Evolutionary conservation across 2,797 vertebrate genomes (phyloP).

Genomic region (Pseudomugil tenellus): DNA sequence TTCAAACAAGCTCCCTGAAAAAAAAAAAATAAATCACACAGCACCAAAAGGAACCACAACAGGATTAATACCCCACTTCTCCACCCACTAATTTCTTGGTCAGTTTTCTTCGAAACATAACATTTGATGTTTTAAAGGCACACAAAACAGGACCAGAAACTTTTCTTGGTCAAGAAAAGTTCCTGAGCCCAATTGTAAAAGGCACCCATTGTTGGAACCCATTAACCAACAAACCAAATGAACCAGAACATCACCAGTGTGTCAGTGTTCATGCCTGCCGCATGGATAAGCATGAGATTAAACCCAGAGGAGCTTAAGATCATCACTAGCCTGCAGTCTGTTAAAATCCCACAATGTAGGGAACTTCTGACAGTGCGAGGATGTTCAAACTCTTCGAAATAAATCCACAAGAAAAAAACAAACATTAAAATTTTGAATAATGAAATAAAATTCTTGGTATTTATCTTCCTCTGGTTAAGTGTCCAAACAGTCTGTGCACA

Average conservation of each 20-base stretch:
- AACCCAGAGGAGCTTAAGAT: constrained; percentile 52
- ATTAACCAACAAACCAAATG: constrained; percentile 68
- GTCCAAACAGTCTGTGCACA: constrained; percentile 20
- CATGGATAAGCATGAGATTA: constrained; percentile 48
- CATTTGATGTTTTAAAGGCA: constrained; percentile 36
- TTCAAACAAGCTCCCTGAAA: constrained; percentile 59
- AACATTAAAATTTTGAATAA: constrained; percentile 7
- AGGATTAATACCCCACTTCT: constrained; percentile 41
- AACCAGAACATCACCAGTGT: constrained; percentile 73
- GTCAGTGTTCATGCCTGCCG: constrained; percentile 72
- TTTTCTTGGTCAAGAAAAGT: constrained; percentile 72
- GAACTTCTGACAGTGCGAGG: constrained; percentile 20
- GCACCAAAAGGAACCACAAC: constrained; percentile 45
- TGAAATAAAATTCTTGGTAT: constrained; percentile 3
- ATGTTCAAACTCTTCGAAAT: constrained; percentile 15
- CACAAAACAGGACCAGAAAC: constrained; percentile 57
- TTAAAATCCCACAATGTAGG: constrained; percentile 24
- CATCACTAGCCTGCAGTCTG: constrained; percentile 27
- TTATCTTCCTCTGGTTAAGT: constrained; percentile 37
- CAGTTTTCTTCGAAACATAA: constrained; percentile 45
- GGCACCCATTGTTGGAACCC: constrained; percentile 69
- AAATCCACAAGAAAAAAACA: constrained; percentile 15
- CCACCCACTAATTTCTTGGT: constrained; percentile 33
- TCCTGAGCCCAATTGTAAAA: constrained; percentile 45
- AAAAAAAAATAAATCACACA: constrained; percentile 50